Conservation (phyloP, 2,888 invertebrate species). For the Ormyrus rosae region DNA sequence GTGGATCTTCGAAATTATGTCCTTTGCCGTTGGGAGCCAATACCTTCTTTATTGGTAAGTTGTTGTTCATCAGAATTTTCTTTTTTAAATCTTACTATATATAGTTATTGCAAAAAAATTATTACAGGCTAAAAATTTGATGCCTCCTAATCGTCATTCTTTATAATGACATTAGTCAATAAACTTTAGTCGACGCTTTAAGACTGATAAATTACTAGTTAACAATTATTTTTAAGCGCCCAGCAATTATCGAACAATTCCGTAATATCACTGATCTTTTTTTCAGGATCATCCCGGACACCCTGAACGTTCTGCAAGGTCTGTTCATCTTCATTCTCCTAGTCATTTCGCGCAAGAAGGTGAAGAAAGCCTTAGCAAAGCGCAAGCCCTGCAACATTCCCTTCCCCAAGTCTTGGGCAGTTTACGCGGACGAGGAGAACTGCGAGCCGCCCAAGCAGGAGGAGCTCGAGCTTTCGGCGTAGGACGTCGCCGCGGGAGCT, state of each 20-base stretch:
- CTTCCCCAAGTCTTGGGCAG: constrained; percentile 73
- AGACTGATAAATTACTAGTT: no score
- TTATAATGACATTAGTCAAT: no score
- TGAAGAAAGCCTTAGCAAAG: constrained; percentile 74
- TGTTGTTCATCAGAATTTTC: background rate
- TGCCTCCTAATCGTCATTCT: no score
- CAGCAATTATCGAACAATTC: background rate
- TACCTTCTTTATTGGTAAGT: constrained; percentile 69
- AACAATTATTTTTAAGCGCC: no score
- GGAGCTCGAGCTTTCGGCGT: constrained; percentile 68
- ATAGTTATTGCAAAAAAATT: background rate
- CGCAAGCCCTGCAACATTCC: constrained; percentile 69
- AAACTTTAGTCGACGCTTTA: no score
- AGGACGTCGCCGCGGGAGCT: no score
- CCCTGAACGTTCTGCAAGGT: constrained; percentile 75
- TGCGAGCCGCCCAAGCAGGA: constrained; percentile 64
- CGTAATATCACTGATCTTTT: background rate
- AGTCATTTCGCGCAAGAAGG: constrained; percentile 76
- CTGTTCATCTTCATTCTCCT: constrained; percentile 74
- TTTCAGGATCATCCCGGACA: constrained; percentile 73
- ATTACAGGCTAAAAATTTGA: background rate
- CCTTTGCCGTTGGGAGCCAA: constrained; percentile 64
- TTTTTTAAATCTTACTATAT: no score
- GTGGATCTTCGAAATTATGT: constrained; percentile 84
- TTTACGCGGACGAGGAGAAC: constrained; percentile 71